Evolutionary conservation across 2,797 vertebrate genomes (phyloP).

Genomic region (Triplophysa yarkandensis): DNA sequence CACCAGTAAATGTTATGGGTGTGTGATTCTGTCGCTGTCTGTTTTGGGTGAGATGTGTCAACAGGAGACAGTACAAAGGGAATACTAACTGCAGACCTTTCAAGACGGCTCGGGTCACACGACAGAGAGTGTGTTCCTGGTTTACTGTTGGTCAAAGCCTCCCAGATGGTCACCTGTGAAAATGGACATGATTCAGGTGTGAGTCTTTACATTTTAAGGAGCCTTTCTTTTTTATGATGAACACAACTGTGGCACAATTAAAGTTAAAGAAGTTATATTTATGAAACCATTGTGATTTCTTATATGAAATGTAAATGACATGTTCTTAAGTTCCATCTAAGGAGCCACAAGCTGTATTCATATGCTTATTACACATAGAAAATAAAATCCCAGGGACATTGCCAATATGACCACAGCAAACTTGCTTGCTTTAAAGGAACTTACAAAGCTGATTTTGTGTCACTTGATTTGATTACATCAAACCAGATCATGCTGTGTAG

Average conservation of each 20-base stretch:
- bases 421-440: not conserved
- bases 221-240: too few species aligned
- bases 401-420: not conserved
- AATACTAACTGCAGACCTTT: constrained; percentile 82
- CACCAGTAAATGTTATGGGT: constrained; percentile 32
- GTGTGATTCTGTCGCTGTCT: constrained; percentile 4
- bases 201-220: too few species aligned
- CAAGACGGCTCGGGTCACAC: constrained; percentile 82
- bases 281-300: not conserved
- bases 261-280: not conserved
- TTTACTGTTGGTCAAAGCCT: constrained; percentile 96
- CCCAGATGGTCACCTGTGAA: constrained; percentile 96
- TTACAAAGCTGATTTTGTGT: not conserved
- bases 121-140: constrained; percentile 87
- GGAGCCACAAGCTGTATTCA: not conserved
- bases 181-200: not conserved
- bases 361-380: not conserved
- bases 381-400: not conserved
- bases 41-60: constrained; percentile 12
- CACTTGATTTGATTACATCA: too few species aligned
- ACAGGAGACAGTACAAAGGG: constrained; percentile 28
- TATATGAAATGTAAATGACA: not conserved
- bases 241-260: too few species aligned
- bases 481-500: not conserved
- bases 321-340: not conserved